Conservation (phyloP, 2,888 invertebrate species). For the Onthophagus sagittarius region DNA sequence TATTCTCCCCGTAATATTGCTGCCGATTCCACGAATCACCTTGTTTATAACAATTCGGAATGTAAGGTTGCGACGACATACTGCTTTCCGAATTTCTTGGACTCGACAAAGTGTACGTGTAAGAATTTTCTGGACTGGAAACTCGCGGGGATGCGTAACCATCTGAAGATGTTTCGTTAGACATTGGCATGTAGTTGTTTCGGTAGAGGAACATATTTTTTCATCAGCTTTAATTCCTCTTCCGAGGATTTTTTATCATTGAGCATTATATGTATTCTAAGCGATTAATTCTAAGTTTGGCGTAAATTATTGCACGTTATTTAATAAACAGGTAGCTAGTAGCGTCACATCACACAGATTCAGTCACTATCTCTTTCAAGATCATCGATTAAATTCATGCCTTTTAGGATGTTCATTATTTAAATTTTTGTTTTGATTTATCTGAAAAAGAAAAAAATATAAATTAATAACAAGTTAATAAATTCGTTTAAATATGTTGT, state of each 20-base stretch:
- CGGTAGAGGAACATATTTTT: slow-evolving; percentile 37
- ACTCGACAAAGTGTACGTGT: slow-evolving; percentile 36
- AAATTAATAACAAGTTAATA: too few species aligned
- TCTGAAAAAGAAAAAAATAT: too few species aligned
- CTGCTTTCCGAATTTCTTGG: slow-evolving; percentile 43
- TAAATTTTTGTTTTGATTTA: too few species aligned
- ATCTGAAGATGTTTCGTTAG: slow-evolving; percentile 43
- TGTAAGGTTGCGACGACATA: slow-evolving; percentile 46
- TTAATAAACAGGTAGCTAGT: neutral
- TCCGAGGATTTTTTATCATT: neutral
- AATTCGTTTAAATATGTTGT: too few species aligned
- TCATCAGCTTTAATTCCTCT: neutral
- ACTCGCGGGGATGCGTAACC: slow-evolving; percentile 43
- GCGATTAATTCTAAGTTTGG: neutral
- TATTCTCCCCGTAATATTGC: slow-evolving; percentile 42
- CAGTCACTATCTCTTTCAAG: neutral
- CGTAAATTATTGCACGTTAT: neutral
- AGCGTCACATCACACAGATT: neutral
- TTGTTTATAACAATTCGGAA: slow-evolving; percentile 42
- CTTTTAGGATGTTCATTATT: too few species aligned
- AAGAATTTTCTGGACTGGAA: slow-evolving; percentile 43
- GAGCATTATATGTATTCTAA: neutral
- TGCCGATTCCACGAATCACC: slow-evolving; percentile 32
- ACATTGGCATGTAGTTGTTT: slow-evolving; percentile 32
- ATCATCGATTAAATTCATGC: neutral